phyloP scores from a whole-genome alignment of 2,113 vertebrate genomes.

The Zapus hudsonius region DNA sequence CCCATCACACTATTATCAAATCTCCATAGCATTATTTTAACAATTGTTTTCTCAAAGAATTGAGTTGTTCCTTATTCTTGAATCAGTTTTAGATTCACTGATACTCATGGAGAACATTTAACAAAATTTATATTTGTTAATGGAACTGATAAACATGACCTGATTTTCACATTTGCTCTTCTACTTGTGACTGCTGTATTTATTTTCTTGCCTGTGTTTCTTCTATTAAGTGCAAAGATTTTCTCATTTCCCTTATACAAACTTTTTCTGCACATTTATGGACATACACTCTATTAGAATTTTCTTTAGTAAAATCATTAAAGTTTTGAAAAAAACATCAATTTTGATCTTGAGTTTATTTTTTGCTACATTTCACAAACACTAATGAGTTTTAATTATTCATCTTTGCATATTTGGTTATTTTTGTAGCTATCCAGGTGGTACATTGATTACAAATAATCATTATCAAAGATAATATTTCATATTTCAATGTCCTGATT shows the following conservation, averaged over 20 bases:
- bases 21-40: neutral
- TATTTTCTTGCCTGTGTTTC: neutral
- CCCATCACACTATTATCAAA: neutral
- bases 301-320: neutral
- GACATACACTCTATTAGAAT: neutral
- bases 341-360: neutral
- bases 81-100: neutral
- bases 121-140: neutral
- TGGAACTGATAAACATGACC: neutral
- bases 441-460: neutral
- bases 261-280: neutral
- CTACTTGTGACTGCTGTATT: neutral
- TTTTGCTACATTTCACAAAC: neutral
- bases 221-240: neutral
- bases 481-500: neutral
- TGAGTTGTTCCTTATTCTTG: neutral
- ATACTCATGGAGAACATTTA: neutral
- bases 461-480: neutral
- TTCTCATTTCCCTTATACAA: neutral
- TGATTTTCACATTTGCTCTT: neutral
- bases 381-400: too few species aligned
- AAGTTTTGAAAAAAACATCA: neutral
- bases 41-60: neutral
- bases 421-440: neutral
- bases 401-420: neutral